A percentile compares a stretch with the other conserved stretches of the same genome.
phyloP scores from a whole-genome alignment of 2,797 vertebrate species.

The Enteromius argenteus region DNA sequence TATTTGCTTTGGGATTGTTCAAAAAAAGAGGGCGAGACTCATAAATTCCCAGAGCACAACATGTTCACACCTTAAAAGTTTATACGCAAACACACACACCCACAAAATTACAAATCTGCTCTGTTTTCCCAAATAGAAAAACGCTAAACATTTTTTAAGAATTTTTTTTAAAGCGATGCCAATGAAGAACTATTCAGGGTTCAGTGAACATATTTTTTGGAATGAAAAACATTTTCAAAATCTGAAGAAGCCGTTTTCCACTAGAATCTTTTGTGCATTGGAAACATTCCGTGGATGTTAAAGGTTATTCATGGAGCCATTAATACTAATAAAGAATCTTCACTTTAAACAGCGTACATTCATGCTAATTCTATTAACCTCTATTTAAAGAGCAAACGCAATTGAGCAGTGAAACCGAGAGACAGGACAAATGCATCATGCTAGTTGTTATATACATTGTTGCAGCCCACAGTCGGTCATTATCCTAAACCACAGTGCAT shows the following conservation, averaged over 20 bases:
- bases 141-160: background rate
- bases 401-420: background rate
- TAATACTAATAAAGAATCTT: background rate
- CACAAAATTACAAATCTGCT: constrained; percentile 2
- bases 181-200: background rate
- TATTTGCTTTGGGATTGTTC: constrained; percentile 9
- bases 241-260: background rate
- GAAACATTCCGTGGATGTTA: background rate
- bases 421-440: background rate
- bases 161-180: background rate
- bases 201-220: background rate
- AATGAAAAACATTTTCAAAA: background rate
- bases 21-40: constrained; percentile 42
- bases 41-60: constrained; percentile 8
- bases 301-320: background rate
- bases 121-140: background rate
- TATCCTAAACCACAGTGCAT: constrained; percentile 39
- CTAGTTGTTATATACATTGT: background rate
- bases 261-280: background rate
- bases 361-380: constrained; percentile 5
- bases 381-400: background rate
- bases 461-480: constrained; percentile 26
- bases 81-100: background rate
- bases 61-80: constrained; percentile 36
- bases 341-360: background rate